A percentile compares a stretch with the other conserved stretches of the same genome.
These are phyloP conservation scores for Crotalus viridis DNA, from an alignment of 2,113 vertebrate genomes.

Conservation along the genomic window DNA sequence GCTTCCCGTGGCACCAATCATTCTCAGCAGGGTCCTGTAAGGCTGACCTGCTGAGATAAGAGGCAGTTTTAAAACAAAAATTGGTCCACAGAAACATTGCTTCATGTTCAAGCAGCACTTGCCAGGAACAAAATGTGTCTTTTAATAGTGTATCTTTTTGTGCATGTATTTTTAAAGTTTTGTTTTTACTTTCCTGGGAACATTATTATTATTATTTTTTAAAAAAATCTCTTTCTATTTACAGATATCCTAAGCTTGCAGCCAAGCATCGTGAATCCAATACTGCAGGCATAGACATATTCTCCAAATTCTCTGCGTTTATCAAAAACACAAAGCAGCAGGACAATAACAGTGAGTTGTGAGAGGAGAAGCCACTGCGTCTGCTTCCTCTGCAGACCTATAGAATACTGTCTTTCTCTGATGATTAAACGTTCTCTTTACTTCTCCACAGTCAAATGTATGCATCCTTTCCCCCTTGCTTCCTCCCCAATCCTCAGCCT, in stretches of 20 bases:
- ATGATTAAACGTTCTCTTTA: not conserved
- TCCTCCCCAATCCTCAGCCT: not conserved
- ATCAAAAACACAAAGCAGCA: constrained; percentile 91
- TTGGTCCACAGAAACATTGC: not conserved
- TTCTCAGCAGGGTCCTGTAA: constrained; percentile 16
- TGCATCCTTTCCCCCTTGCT: not conserved
- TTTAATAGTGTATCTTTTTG: not conserved
- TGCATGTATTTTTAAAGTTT: not conserved
- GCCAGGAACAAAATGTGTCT: not conserved
- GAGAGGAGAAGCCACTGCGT: not conserved
- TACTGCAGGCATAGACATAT: constrained; percentile 90
- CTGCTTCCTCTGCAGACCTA: not conserved
- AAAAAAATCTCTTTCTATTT: not conserved
- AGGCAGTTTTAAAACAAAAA: constrained; percentile 12
- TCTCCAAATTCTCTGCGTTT: constrained; percentile 92
- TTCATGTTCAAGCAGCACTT: not conserved
- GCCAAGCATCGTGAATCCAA: constrained; percentile 88
- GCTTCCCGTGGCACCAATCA: not conserved
- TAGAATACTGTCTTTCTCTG: not conserved
- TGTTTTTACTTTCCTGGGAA: not conserved
- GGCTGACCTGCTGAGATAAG: constrained; percentile 31
- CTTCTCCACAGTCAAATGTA: not conserved
- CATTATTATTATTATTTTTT: not conserved
- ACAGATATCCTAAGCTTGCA: constrained; percentile 89
- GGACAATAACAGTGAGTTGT: constrained; percentile 79